Evolutionary conservation across 2,888 invertebrate genomes (phyloP).

Genomic region (Pachymerium ferrugineum): DNA sequence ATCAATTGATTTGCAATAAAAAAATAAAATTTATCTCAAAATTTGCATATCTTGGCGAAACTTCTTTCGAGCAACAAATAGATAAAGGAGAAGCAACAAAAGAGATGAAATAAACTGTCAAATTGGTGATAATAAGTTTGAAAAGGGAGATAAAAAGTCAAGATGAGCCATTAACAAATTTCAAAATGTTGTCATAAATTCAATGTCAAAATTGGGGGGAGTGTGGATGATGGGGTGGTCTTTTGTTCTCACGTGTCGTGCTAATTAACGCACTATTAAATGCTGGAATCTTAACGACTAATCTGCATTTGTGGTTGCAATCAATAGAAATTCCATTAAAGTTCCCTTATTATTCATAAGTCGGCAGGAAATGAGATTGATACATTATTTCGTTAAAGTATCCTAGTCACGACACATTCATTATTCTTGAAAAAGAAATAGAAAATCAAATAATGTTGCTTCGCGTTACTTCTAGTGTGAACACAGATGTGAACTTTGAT

Average conservation of each 20-base stretch:
- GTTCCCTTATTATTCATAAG: not conserved
- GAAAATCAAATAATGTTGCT: too few relatives aligned
- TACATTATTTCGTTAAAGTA: not conserved
- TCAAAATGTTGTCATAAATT: not conserved
- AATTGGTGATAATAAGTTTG: not conserved
- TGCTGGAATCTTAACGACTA: not conserved
- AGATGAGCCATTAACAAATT: not conserved
- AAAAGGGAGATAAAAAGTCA: not conserved
- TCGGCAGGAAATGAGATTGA: not conserved
- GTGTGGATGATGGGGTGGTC: not conserved
- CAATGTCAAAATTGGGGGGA: not conserved
- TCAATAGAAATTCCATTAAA: not conserved
- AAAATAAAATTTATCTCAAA: not conserved
- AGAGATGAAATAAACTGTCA: slow-evolving; percentile 7
- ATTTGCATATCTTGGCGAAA: not conserved
- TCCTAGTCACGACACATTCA: not conserved
- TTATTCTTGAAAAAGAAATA: too few relatives aligned
- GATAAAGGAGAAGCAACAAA: not conserved
- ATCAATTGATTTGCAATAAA: not conserved
- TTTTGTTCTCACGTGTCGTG: not conserved
- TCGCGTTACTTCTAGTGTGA: too few relatives aligned
- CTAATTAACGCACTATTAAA: slow-evolving; percentile 9
- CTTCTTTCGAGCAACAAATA: not conserved
- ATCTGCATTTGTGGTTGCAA: not conserved
- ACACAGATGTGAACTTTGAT: too few relatives aligned